These are phyloP conservation scores for Chionomys nivalis DNA, from an alignment of 2,113 vertebrate genomes.

Conservation along the genomic window DNA sequence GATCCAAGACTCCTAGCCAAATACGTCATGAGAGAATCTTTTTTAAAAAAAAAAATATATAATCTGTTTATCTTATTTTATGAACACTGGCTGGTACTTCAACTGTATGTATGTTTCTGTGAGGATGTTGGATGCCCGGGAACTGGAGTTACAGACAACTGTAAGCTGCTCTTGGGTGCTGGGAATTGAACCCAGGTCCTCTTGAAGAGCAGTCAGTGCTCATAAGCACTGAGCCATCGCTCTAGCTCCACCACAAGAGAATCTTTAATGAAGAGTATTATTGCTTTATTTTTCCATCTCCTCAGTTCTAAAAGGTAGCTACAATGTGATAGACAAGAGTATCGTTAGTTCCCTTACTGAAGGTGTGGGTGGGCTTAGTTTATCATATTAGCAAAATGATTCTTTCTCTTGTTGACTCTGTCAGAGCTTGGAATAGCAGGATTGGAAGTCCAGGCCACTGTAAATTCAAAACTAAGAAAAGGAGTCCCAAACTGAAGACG, in stretches of 20 bases:
- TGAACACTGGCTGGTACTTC: not conserved
- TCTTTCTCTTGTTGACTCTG: not conserved
- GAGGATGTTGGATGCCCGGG: too few relatives aligned
- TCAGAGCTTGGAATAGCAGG: not conserved
- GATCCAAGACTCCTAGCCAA: not conserved
- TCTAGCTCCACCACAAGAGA: not conserved
- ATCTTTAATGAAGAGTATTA: not conserved
- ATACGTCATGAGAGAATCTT: not conserved
- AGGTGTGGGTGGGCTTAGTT: not conserved
- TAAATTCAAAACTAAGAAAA: not conserved
- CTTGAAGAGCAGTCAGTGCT: not conserved
- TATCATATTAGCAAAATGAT: not conserved
- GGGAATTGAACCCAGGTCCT: not conserved
- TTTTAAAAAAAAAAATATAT: not conserved
- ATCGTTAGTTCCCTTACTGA: not conserved
- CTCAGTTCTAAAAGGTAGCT: not conserved
- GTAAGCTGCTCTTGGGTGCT: not conserved
- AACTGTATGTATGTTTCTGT: not conserved
- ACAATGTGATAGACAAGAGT: not conserved
- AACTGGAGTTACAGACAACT: not conserved
- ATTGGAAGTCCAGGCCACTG: not conserved
- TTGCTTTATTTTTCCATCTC: not conserved
- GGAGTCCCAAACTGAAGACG: not conserved
- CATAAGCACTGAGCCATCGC: too few relatives aligned
- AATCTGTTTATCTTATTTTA: not conserved